A percentile compares a stretch with the other conserved stretches of the same genome.
These are phyloP conservation scores for Chitala chitala DNA, from an alignment of 2,113 vertebrate genomes.

Conservation along the genomic window DNA sequence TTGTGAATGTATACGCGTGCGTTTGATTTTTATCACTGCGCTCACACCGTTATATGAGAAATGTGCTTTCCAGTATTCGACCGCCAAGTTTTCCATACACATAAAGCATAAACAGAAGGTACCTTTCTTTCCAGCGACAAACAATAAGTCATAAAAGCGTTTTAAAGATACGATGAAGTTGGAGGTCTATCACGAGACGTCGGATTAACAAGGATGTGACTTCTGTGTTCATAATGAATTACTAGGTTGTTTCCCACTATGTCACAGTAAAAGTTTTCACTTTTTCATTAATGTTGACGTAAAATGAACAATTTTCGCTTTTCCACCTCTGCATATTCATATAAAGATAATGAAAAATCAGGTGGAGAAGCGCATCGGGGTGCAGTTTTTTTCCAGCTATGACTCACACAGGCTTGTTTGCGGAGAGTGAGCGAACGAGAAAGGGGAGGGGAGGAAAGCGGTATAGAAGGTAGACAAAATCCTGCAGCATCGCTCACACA, in stretches of 20 bases:
- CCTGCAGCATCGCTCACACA: constrained; percentile 44
- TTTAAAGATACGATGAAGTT: constrained; percentile 13
- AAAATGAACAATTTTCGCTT: not conserved
- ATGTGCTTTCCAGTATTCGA: constrained; percentile 10
- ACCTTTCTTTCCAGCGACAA: not conserved
- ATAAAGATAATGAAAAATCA: constrained; percentile 19
- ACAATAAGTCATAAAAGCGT: constrained; percentile 9
- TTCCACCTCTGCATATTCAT: not conserved
- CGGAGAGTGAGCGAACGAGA: constrained; percentile 54
- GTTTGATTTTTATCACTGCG: not conserved
- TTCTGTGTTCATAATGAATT: not conserved
- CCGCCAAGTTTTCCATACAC: not conserved
- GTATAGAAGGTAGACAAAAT: constrained; percentile 42
- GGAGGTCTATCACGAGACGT: not conserved
- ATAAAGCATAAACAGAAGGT: not conserved
- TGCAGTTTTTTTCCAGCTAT: constrained; percentile 44
- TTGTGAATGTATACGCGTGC: constrained; percentile 5
- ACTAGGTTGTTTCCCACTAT: not conserved
- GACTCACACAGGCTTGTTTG: constrained; percentile 72
- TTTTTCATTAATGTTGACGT: not conserved
- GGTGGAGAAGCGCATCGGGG: constrained; percentile 41
- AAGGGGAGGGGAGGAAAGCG: constrained; percentile 32
- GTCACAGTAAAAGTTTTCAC: not conserved
- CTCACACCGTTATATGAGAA: constrained; percentile 18
- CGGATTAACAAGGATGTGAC: not conserved